Evolutionary conservation across 2,888 invertebrate species (phyloP), one percentile per base, ranked within the genome.

Genomic region (Mythimna vitellina): DNA sequence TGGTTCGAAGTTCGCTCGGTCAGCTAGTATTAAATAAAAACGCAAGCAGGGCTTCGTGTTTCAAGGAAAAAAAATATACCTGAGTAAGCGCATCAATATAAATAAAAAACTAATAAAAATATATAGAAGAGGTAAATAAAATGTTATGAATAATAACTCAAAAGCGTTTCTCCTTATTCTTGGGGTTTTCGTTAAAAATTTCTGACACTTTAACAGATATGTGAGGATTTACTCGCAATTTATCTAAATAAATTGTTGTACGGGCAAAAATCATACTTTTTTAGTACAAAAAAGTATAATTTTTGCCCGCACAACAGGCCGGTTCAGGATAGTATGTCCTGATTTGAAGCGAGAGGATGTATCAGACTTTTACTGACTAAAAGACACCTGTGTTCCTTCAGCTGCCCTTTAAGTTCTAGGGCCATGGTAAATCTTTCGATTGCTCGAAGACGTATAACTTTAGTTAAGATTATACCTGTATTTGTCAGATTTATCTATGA

Each of bases 161-260:
- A 29, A 75, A 49, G n/a, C 20, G 8, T 46, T 65, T 58, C 57
- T 54, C 63, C 51, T 56, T 60, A 42, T 54, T 20, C 32, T 29
- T 20, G 17, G 20, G 9, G 60, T 79, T 74, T 68, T 22, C 46
- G 32, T 42, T 64, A 64, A 61, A 69, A 66, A 32, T 14, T 56
- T 68, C 9, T 8, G 42, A 78, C 70, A 70, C 78, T 70, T 70
- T 60, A 20, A n/a, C 58, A 69, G 57, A 74, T 69, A 60, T 60
- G n/a, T 7, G 32, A 32, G 46, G 58, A 68, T 79, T 80, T 67
- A 1, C 49, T 64, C 17, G 4, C 17, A 61, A 53, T 70, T 73
- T 73, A 7, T 57, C 22, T 56, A 8, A 17, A 25, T 35, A 53
- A 65, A 65, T 42, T 60, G 42, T 29, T 17, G 9, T 14, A 17